Conservation (phyloP, 2,888 invertebrate species). For the Tenthredo scrophulariae region DNA sequence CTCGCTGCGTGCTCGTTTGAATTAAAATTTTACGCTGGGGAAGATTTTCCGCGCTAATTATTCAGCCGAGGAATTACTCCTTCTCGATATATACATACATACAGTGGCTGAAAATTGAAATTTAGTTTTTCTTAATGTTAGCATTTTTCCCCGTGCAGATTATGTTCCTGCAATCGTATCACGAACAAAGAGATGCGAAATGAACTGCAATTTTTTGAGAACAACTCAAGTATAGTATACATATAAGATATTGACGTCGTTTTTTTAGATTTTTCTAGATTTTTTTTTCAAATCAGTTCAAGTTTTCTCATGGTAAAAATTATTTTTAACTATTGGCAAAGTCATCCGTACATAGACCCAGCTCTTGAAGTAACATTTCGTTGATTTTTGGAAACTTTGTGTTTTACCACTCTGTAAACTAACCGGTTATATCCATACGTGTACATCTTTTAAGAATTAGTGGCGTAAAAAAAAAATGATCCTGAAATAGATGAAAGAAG, state of each 20-base stretch:
- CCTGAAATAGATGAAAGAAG: background rate
- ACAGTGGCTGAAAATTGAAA: background rate
- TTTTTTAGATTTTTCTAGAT: no score
- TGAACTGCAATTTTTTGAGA: no score
- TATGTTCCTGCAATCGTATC: no score
- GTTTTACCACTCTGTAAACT: background rate
- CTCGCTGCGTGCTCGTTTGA: background rate
- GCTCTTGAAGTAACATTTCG: background rate
- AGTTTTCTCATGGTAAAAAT: background rate
- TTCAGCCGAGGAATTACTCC: background rate
- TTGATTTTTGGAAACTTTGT: background rate
- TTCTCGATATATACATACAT: no score
- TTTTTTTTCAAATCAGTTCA: background rate
- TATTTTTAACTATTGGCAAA: background rate
- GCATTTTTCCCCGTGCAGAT: no score
- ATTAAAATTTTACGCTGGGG: background rate
- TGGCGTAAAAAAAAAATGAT: background rate
- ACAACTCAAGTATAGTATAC: no score
- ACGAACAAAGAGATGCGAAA: no score
- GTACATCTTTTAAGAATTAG: conserved; percentile 3
- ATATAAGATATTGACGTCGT: no score
- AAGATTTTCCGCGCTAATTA: background rate
- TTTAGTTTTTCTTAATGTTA: background rate
- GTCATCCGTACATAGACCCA: background rate
- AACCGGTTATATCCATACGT: background rate